These are phyloP conservation scores for Enteromius mattozi DNA, from an alignment of 2,797 vertebrate species.

Conservation along the genomic window DNA sequence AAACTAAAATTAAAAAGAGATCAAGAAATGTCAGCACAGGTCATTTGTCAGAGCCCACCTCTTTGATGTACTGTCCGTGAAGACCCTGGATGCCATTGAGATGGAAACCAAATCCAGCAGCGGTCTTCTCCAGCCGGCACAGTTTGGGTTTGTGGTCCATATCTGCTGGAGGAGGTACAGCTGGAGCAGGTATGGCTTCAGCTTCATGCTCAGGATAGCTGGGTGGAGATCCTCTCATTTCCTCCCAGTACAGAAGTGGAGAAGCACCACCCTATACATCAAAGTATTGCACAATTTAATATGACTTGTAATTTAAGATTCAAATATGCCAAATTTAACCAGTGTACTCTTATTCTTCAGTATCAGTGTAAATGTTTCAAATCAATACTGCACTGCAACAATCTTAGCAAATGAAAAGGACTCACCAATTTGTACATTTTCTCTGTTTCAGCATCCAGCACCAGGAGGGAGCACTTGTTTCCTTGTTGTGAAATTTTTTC, in stretches of 20 bases:
- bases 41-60: slow-evolving; percentile 76
- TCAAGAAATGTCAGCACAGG: neutral
- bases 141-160: slow-evolving; percentile 82
- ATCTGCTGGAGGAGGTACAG: slow-evolving; percentile 14
- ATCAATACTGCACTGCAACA: neutral
- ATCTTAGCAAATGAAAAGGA: neutral
- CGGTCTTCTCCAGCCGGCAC: slow-evolving; percentile 83
- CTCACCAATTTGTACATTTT: slow-evolving; percentile 86
- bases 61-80: slow-evolving; percentile 82
- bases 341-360: neutral
- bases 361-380: neutral
- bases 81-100: slow-evolving; percentile 85
- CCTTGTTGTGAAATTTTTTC: slow-evolving; percentile 80
- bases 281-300: neutral
- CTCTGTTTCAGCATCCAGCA: slow-evolving; percentile 86
- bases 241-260: slow-evolving; percentile 83
- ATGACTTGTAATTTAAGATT: neutral
- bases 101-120: slow-evolving; percentile 87
- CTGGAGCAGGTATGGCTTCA: slow-evolving; percentile 48
- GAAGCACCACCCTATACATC: slow-evolving; percentile 82
- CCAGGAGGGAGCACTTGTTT: slow-evolving; percentile 80
- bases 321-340: neutral
- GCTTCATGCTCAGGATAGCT: slow-evolving; percentile 33
- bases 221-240: slow-evolving; percentile 68
- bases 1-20: neutral